Conservation (phyloP, 2,797 vertebrate species). For the Eptatretus atami region DNA sequence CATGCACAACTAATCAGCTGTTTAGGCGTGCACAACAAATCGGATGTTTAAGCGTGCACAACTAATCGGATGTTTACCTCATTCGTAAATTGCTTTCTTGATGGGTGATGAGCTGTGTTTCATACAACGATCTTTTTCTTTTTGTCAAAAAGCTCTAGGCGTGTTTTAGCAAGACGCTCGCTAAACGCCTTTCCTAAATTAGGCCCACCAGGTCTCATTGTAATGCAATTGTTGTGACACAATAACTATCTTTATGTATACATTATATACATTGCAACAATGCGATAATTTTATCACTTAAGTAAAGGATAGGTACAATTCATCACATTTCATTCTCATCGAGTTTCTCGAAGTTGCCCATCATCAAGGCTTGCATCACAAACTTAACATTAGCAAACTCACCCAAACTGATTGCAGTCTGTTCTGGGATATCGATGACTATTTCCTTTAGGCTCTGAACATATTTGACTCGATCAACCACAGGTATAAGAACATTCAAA, state of each 20-base stretch:
- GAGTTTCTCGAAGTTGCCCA: background rate
- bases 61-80: too few species aligned
- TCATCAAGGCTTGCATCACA: background rate
- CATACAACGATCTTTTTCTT: too few species aligned
- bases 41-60: too few species aligned
- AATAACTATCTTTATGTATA: background rate
- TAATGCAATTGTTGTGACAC: background rate
- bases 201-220: background rate
- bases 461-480: constrained; percentile 49
- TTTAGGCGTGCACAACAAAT: too few species aligned
- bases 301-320: background rate
- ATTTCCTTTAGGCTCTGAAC: constrained; percentile 95
- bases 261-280: too few species aligned
- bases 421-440: constrained; percentile 80
- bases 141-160: too few species aligned
- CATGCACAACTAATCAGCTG: too few species aligned
- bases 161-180: too few species aligned
- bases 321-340: background rate
- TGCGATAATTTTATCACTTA: too few species aligned
- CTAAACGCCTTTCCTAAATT: background rate
- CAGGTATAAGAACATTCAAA: constrained; percentile 61
- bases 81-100: too few species aligned
- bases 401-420: constrained; percentile 69
- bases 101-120: too few species aligned
- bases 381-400: constrained; percentile 9